Conservation (phyloP, 2,888 invertebrate species). For the Caenorhabditis sp. region DNA sequence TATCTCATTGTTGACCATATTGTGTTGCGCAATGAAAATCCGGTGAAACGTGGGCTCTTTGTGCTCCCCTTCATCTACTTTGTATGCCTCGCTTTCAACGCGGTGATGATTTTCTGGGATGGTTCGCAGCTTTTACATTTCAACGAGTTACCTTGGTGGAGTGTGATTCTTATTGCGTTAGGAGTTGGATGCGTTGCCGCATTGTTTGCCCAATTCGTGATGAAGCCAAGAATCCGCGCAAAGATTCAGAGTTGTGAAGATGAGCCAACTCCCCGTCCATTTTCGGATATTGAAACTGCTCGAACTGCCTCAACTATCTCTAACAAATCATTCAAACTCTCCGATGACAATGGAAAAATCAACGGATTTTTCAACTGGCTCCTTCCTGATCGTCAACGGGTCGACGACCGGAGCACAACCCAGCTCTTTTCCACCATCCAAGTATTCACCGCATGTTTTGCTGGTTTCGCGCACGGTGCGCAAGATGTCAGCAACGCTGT, state of each 20-base stretch:
- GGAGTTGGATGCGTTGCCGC: constrained; percentile 77
- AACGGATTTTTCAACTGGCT: constrained; percentile 51
- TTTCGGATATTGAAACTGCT: constrained; percentile 30
- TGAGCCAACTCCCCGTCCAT: constrained; percentile 27
- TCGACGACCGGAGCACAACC: constrained; percentile 51
- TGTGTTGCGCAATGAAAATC: constrained; percentile 75
- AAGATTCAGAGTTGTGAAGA: constrained; percentile 50
- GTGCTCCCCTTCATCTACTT: constrained; percentile 92
- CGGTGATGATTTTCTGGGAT: constrained; percentile 90
- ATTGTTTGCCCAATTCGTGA: constrained; percentile 57
- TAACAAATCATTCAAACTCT: constrained; percentile 4
- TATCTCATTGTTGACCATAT: constrained; percentile 83
- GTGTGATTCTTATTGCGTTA: constrained; percentile 76
- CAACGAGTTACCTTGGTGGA: constrained; percentile 85
- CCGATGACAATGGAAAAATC: constrained; percentile 9
- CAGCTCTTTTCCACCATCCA: constrained; percentile 88
- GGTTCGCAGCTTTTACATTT: constrained; percentile 85
- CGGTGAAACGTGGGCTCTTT: constrained; percentile 78
- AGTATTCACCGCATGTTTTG: constrained; percentile 93
- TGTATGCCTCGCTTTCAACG: constrained; percentile 87
- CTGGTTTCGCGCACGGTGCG: constrained; percentile 94
- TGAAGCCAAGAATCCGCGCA: constrained; percentile 52
- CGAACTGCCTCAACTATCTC: constrained; percentile 7
- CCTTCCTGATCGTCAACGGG: constrained; percentile 47
- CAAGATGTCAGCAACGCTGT: constrained; percentile 98